Base-by-base conservation (phyloP, 2,113 vertebrate species). In the Tamias sibiricus region DNA sequence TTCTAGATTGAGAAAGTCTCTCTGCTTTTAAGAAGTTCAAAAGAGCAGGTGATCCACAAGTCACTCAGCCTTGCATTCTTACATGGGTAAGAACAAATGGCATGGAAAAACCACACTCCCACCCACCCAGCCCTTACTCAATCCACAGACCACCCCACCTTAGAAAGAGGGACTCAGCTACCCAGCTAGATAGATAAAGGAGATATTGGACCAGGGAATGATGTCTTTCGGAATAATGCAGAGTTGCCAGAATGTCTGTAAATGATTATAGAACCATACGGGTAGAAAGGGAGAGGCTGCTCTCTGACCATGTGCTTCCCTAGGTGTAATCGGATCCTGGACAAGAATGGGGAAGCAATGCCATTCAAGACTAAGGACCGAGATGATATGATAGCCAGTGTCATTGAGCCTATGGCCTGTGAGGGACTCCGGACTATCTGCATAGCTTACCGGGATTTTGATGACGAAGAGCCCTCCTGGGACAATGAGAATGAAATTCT, bases 361-460 rank as follows among this genome's bases (percentile, higher is more conserved):
- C 6, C 98, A 22, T 99, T 99, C 98, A 99, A 99, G 97, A 97
- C 94, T 1, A 99, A 99, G 97, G 99, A 99, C 97, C 99, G 99
- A 8, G 99, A 99, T 10, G 99, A 99, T 97, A 99, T 99, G 99
- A 99, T 99, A 91, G 98, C 93, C 40, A 99, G 99, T 57, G 99
- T 99, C 97, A 99, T 99, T 1, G 99, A 99, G 98, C 99, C 99
- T 44, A 99, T 99, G 99, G 99, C 99, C 42, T 99, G 98, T 30
- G 99, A 99, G 0, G 99, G 99, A 1, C 99, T 99, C 85, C 98
- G 99, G 44, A 99, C 99, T 90, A 99, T 99, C 98, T 99, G 99
- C 94, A 95, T 99, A 93, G 99, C 99, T 0, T 99, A 98, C 98
- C 98, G 99, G 26, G 99, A 99, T 64, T 99, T 99, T 0, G 98